Conservation (phyloP, 2,888 invertebrate species). For the Pachymerium ferrugineum region DNA sequence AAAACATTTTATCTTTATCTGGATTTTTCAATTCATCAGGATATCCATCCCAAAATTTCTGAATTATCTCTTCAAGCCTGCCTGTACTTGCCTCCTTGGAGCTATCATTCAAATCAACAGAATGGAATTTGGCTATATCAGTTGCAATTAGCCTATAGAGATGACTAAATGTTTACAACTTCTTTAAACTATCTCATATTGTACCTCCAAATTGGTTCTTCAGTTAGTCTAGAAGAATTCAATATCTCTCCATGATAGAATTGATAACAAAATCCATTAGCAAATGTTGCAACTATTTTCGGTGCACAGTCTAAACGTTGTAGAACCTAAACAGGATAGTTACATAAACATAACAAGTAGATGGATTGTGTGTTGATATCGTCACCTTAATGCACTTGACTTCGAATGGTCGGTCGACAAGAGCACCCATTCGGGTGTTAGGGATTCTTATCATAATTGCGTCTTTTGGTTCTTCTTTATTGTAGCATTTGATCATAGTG, state of each 20-base stretch:
- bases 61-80: too few species aligned
- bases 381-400: neutral
- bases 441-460: neutral
- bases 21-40: too few species aligned
- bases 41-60: too few species aligned
- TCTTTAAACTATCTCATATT: neutral
- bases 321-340: neutral
- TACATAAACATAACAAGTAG: neutral
- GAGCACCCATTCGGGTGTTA: neutral
- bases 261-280: slow-evolving; percentile 16
- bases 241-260: neutral
- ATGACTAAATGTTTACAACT: neutral
- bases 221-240: neutral
- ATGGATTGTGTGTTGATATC: neutral
- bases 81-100: too few species aligned
- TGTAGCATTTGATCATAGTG: slow-evolving; percentile 16
- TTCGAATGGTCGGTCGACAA: neutral
- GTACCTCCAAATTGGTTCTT: neutral
- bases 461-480: neutral
- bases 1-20: too few species aligned
- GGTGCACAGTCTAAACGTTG: neutral
- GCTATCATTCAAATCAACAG: too few species aligned
- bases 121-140: too few species aligned
- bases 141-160: neutral
- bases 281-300: neutral